Conservation (phyloP, 2,888 invertebrate genomes). For the Chydorus sphaericus region DNA sequence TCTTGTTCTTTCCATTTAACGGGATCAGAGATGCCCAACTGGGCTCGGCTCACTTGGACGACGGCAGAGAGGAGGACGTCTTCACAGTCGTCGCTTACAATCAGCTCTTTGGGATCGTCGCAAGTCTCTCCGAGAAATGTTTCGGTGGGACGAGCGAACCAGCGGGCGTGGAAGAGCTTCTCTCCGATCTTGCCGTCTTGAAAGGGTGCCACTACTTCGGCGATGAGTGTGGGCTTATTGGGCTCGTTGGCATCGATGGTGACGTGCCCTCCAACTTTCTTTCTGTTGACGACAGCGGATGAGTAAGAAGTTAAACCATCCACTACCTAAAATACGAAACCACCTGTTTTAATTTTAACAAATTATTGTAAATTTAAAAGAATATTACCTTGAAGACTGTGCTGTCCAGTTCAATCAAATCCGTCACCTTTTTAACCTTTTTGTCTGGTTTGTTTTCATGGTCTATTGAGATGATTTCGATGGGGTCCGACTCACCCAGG, state of each 20-base stretch:
- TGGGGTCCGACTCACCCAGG: neutral
- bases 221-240: constrained; percentile 48
- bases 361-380: no score
- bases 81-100: constrained; percentile 56
- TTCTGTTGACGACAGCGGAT: constrained; percentile 37
- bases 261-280: constrained; percentile 50
- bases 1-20: constrained; percentile 51
- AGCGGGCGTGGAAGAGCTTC: constrained; percentile 53
- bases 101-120: constrained; percentile 57
- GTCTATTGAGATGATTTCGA: neutral
- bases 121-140: constrained; percentile 62
- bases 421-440: no score
- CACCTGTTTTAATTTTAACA: constrained; percentile 10
- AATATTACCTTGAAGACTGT: no score
- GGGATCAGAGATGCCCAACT: constrained; percentile 28
- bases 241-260: constrained; percentile 53
- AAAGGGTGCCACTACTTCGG: constrained; percentile 57
- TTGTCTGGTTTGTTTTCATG: constrained; percentile 36
- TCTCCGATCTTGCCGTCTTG: constrained; percentile 39
- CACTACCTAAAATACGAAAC: neutral
- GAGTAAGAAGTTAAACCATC: constrained; percentile 17
- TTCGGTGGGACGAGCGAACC: constrained; percentile 52
- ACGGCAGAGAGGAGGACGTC: constrained; percentile 41
- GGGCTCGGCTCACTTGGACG: constrained; percentile 31
- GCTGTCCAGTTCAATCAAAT: no score